Base-by-base conservation (phyloP, 2,888 invertebrate species). In the Andrena fulva region DNA sequence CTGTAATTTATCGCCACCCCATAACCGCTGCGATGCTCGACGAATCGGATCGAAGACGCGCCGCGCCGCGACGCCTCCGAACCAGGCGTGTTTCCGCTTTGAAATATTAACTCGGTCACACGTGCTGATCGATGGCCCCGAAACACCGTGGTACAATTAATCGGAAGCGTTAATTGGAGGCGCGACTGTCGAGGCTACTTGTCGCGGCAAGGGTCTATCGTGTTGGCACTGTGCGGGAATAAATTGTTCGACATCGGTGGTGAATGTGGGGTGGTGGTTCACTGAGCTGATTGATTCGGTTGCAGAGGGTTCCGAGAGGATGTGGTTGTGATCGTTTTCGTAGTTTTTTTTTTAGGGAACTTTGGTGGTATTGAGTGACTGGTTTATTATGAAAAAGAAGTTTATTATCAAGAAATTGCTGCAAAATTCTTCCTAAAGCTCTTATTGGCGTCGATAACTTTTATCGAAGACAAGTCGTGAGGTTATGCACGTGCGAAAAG, bases 1-100 rank as follows among this genome's bases (percentile, higher is more conserved):
- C 60, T 73, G 67, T 78, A 77, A 79, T 87, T 87, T 84, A 87
- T 86, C 85, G 80, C 80, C 78, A 80, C 62, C 64, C 76, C 78
- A 63, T 82, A 69, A 68, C 75, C 56, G 78, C 80, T 35, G 75
- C 79, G 79, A 80, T 71, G 80, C 72, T 70, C 69, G 64, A 35
- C 50, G 63, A 72, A 63, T 63, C 75, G 67, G 62, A 76, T 76
- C 80, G 80, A 80, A 74, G 74, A 82, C 74, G 62, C 67, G 59
- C 20, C 60, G 33, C 68, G 31, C 10, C 56, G 59, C 52, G 77
- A 54, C 75, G 78, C 62, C 48, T 54, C 10, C 31, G 10, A 10
- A 0, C 7, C 12, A 42, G 42, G 16, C 72, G 35, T 27, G 12
- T 60, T 20, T 59, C 42, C 16, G 50, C 31, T 63, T 64, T 16